Evolutionary conservation across 2,888 invertebrate genomes (phyloP), one percentile per base, ranked within the genome.

Genomic region (Pollenia labialis): DNA sequence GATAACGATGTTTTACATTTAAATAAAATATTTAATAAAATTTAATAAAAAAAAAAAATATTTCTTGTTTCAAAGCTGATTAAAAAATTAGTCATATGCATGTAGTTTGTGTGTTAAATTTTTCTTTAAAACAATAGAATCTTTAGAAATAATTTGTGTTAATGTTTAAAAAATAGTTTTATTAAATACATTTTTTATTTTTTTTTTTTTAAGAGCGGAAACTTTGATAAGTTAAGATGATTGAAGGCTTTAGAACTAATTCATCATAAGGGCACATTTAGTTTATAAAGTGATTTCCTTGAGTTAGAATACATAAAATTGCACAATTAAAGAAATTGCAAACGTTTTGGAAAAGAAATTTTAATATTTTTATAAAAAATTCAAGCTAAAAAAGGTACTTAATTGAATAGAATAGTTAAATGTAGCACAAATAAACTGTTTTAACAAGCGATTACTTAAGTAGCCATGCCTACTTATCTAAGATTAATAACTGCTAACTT

Each of bases 21-120:
- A 32, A 52, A 74, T 52, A 66, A 74, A 77, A 64, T 77, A 58
- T 71, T 68, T 80, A 50, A 54, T 56, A n/a, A 52, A 32, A 32
- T 32, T 72, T 76, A 50, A 64, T 72, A 60, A 71, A 64, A 71
- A 50, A 71, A 64, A 64, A 50, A 32, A 4, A 16, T 74, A 1
- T 60, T 58, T 12, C 40, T 58, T 60, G 52, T 50, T 50, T 4
- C 16, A 52, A 64, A 76, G 44, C 16, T 69, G 85, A 81, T 76
- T 76, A 71, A 69, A 44, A 71, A 48, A 16, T 50, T n/a, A 81
- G 85, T 85, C 85, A 85, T 42, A 77, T 3, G 69, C 46, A 72
- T 4, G 64, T 52, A 23, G 40, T 42, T 4, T 32, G 32, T 75
- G n/a, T 66, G 14, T 16, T 66, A 32, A 18, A n/a, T 18, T 40